phyloP scores from a whole-genome alignment of 1,140 invertebrate species.

The Bombus consobrinus region DNA sequence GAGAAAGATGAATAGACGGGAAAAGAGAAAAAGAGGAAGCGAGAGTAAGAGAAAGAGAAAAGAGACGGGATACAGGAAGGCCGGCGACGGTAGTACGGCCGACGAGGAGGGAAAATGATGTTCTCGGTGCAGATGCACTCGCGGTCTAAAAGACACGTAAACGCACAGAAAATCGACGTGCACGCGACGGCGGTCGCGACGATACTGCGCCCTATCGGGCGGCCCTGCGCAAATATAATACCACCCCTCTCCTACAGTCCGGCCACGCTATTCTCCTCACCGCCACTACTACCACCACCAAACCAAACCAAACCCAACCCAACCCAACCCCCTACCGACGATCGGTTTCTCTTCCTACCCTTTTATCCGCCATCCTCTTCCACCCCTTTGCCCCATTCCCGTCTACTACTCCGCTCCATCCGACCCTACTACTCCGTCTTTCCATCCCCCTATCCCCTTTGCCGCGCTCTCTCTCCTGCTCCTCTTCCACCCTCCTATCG shows the following conservation, averaged over 20 bases:
- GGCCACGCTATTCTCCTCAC: constrained; percentile 68
- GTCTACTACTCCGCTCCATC: not conserved
- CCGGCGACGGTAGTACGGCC: not conserved
- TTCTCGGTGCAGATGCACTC: constrained; percentile 49
- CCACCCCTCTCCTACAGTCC: constrained; percentile 75
- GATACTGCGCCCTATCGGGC: constrained; percentile 82
- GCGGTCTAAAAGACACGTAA: constrained; percentile 53
- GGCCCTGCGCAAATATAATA: constrained; percentile 83
- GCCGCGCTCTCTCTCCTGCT: not conserved
- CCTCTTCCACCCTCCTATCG: not conserved
- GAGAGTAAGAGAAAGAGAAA: not conserved
- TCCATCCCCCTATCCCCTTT: not conserved
- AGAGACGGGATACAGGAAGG: not conserved
- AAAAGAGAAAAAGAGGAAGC: not conserved
- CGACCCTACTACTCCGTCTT: not conserved
- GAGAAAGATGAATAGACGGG: not conserved
- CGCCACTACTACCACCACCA: constrained; percentile 66
- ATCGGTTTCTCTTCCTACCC: constrained; percentile 63
- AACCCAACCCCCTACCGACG: constrained; percentile 53
- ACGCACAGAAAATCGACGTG: constrained; percentile 48
- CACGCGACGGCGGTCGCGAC: constrained; percentile 78
- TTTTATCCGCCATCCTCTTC: constrained; percentile 63
- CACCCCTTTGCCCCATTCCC: constrained; percentile 47
- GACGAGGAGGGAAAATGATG: constrained; percentile 28
- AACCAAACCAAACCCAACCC: constrained; percentile 4